These are phyloP conservation scores for Bombus breviceps DNA, from an alignment of 1,140 invertebrate species.

Conservation along the genomic window DNA sequence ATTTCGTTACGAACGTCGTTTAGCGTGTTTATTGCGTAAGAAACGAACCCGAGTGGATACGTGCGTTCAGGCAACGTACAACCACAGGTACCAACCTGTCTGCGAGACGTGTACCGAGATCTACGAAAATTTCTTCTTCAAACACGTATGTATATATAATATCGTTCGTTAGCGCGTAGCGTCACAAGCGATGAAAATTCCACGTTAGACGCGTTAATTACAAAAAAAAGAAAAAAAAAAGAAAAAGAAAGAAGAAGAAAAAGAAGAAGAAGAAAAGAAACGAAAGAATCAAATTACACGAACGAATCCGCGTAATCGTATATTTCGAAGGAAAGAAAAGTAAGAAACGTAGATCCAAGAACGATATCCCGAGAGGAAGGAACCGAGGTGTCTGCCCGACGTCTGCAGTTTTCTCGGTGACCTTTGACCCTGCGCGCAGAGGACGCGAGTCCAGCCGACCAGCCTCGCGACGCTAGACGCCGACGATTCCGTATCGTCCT, in stretches of 20 bases:
- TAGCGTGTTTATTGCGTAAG: background rate
- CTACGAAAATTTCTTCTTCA: no score
- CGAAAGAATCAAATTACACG: background rate
- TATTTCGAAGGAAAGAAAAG: background rate
- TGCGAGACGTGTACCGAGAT: no score
- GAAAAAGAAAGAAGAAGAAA: no score
- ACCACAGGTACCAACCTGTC: no score
- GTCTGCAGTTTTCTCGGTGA: conserved; percentile 14
- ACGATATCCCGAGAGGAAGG: background rate
- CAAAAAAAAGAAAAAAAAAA: accelerated
- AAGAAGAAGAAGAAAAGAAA: no score
- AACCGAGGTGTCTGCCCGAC: background rate
- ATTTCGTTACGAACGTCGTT: background rate
- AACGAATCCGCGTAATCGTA: background rate
- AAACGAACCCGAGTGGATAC: background rate
- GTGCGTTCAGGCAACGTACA: no score
- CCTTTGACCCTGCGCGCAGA: conserved; percentile 58
- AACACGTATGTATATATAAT: accelerated
- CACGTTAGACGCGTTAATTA: no score
- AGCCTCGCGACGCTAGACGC: conserved; percentile 48
- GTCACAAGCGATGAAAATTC: no score
- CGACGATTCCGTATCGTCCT: conserved; percentile 72
- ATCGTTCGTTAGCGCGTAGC: no score
- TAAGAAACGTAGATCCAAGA: background rate
- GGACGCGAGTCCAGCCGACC: background rate